These are phyloP conservation scores for Diacarnus erythraeanus DNA, from an alignment of 37 sponge, comb jelly and placozoan species.

Conservation along the genomic window DNA sequence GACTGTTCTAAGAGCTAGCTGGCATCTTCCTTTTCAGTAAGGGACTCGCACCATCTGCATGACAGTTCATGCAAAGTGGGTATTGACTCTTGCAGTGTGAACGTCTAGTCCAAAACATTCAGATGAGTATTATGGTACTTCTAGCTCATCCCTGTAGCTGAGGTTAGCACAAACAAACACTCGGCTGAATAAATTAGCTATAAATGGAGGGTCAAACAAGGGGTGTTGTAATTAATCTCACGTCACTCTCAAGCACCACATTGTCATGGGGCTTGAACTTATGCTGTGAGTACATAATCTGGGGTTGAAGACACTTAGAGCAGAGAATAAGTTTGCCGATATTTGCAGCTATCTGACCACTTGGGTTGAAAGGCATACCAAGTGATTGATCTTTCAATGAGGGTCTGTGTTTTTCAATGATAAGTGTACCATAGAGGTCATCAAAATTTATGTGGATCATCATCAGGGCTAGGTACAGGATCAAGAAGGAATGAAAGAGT, in stretches of 20 bases:
- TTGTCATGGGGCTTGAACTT: not conserved
- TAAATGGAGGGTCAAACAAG: too few relatives aligned
- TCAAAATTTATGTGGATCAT: constrained; percentile 9
- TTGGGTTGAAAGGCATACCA: constrained; percentile 37
- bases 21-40: constrained; percentile 1
- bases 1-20: too few relatives aligned
- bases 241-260: not conserved
- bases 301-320: not conserved
- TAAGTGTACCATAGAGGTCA: not conserved
- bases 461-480: constrained; percentile 5
- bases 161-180: not conserved
- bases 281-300: not conserved
- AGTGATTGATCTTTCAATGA: constrained; percentile 1
- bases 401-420: constrained; percentile 5
- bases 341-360: constrained; percentile 36
- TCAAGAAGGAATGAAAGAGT: constrained; percentile 15
- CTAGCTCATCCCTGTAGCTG: not conserved
- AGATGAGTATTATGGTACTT: not conserved
- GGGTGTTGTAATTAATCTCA: not conserved
- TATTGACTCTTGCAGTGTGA: not conserved
- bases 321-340: constrained; percentile 3
- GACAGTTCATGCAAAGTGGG: not conserved
- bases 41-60: not conserved
- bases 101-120: not conserved
- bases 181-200: not conserved